Percentiles rank a stretch among this genome's conserved stretches.
These are phyloP conservation scores for Caenorhabditis sp. DNA, from an alignment of 2,888 invertebrate species.

Conservation along the genomic window DNA sequence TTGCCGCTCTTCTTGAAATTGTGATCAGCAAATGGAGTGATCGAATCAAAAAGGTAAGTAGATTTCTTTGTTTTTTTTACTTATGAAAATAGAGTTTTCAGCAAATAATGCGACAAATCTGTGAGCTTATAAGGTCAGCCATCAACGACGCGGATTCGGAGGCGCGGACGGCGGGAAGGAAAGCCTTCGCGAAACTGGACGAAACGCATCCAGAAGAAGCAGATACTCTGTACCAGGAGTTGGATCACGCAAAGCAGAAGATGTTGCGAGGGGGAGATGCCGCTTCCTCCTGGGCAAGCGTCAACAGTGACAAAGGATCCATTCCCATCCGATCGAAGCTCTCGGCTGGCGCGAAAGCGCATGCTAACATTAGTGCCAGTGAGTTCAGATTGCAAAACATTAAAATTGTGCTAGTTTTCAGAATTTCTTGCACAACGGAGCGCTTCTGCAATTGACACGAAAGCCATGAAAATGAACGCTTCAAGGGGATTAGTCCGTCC, in stretches of 20 bases:
- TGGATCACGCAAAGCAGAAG: conserved; percentile 41
- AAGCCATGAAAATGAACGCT: conserved; percentile 14
- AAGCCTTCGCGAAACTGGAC: conserved; percentile 35
- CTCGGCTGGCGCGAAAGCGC: conserved; percentile 29
- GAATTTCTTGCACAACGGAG: conserved; percentile 47
- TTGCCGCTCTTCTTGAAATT: conserved; percentile 31
- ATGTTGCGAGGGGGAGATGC: conserved; percentile 47
- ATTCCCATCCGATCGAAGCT: conserved; percentile 34
- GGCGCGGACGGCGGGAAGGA: conserved; percentile 34
- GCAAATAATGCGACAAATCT: conserved; percentile 50
- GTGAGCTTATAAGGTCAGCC: conserved; percentile 43
- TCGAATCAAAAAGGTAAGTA: conserved; percentile 34
- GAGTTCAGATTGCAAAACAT: too few species aligned
- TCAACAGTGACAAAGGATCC: conserved; percentile 43
- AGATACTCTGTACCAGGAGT: conserved; percentile 30
- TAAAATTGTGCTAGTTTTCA: too few species aligned
- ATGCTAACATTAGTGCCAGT: conserved; percentile 47
- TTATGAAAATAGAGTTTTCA: too few species aligned
- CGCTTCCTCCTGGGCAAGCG: conserved; percentile 51
- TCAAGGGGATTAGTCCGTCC: conserved; percentile 34
- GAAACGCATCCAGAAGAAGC: conserved; percentile 48
- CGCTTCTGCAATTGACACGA: conserved; percentile 50
- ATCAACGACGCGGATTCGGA: conserved; percentile 53
- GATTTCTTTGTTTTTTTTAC: too few species aligned
- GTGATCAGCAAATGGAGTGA: conserved; percentile 41